phyloP scores from a whole-genome alignment of 2,113 vertebrate genomes.

The Terrapene triunguis region DNA sequence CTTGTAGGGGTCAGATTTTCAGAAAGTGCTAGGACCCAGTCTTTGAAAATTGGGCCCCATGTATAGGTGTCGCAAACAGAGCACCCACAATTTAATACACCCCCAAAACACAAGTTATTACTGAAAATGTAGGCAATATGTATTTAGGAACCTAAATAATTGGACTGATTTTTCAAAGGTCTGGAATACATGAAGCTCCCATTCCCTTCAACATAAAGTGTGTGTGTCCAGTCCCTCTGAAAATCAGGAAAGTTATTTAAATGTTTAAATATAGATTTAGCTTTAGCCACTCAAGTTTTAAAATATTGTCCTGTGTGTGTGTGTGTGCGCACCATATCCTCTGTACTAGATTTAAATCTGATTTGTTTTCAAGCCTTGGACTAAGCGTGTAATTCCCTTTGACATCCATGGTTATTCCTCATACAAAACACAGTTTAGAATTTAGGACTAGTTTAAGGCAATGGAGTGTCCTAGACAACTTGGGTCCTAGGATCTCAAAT shows the following conservation, averaged over 20 bases:
- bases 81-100: background rate
- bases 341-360: no score
- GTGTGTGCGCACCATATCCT: no score
- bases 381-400: no score
- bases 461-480: background rate
- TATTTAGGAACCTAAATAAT: background rate
- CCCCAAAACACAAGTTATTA: background rate
- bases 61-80: background rate
- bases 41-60: background rate
- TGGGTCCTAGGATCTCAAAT: background rate
- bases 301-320: background rate
- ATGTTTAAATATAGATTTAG: background rate
- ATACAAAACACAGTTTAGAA: background rate
- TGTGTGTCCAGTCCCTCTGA: background rate
- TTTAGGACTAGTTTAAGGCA: background rate
- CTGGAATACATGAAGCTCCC: background rate
- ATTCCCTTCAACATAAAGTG: background rate
- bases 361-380: no score
- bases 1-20: background rate
- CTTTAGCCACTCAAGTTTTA: background rate
- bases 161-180: background rate
- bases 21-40: background rate
- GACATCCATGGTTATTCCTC: background rate
- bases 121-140: background rate
- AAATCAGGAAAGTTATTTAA: background rate